Percentiles rank a stretch among this genome's conserved stretches.
Evolutionary conservation across 2,113 vertebrate genomes (phyloP).

Genomic region (Kryptolebias marmoratus): DNA sequence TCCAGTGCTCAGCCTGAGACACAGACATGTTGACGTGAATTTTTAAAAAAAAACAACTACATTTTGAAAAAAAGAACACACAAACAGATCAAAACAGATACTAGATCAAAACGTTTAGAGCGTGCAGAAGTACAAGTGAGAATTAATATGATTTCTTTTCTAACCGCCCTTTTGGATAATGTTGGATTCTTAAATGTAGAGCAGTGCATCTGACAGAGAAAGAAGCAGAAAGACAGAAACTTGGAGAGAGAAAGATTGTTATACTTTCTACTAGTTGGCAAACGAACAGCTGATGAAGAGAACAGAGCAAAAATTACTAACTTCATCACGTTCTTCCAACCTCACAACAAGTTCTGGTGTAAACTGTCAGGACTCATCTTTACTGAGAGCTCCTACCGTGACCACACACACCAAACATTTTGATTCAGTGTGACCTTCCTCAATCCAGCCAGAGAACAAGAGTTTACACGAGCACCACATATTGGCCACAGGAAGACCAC

Average conservation of each 20-base stretch:
- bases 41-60: background rate
- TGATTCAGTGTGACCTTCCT: conserved; percentile 44
- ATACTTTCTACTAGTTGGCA: background rate
- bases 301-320: conserved; percentile 24
- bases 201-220: conserved; percentile 8
- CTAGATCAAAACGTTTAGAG: conserved; percentile 10
- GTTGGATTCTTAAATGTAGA: conserved; percentile 28
- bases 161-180: background rate
- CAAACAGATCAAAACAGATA: conserved; percentile 17
- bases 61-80: background rate
- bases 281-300: conserved; percentile 19
- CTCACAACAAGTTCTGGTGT: conserved; percentile 33
- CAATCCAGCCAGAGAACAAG: conserved; percentile 30
- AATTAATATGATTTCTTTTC: conserved; percentile 28
- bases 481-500: conserved; percentile 39
- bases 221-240: conserved; percentile 7
- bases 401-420: conserved; percentile 60
- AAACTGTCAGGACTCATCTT: conserved; percentile 10
- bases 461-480: conserved; percentile 35
- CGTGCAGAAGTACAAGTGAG: conserved; percentile 11
- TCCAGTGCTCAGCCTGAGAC: conserved; percentile 86
- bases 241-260: conserved; percentile 21
- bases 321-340: conserved; percentile 21
- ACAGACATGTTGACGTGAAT: conserved; percentile 12
- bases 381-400: conserved; percentile 18